Evolutionary conservation across 2,888 invertebrate species (phyloP), one percentile per base, ranked within the genome.

Genomic region (Meiosimyza decipiens): DNA sequence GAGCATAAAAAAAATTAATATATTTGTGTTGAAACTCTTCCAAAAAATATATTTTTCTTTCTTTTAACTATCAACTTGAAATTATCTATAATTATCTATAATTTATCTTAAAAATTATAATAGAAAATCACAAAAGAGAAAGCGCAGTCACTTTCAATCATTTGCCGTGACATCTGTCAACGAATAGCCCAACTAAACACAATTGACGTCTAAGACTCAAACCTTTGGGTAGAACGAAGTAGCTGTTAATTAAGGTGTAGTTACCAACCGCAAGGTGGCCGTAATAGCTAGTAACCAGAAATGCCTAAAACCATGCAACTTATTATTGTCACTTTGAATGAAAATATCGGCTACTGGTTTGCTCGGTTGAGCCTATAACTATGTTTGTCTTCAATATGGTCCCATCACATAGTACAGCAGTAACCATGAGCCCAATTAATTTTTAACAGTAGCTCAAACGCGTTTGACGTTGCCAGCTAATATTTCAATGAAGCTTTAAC

Each of bases 151-250:
- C 55, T 49, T 7, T 40, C n/a, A 33, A 77, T 78, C 79, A 76
- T 67, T 13, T 0, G 1, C 18, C 75, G 80, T 80, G 81, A 76
- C 80, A 78, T 77, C 80, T 81, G 77, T 72, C 77, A 76, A 63
- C 16, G 3, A 9, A 12, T 55, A 71, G 67, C 16, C 3, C 2
- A n/a, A 7, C 13, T 54, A 22, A 22, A 22, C 22, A 22, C 22
- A 22, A 22, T n/a, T 2, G 54, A 54, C 54, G 1, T 1, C n/a
- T 9, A n/a, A 54, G 54, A 18, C 18, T 54, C 54, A 52, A 18
- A 54, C 13, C 18, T 7, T 54, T 54, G n/a, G n/a, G n/a, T n/a
- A n/a, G n/a, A 60, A 5, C 22, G 2, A 22, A 22, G 22, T 22
- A 1, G 22, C n/a, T 28, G 13, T 33, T 52, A 40, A 22, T 7